phyloP scores from a whole-genome alignment of 92 coral and sea anemone species.

The Pocillopora meandrina region DNA sequence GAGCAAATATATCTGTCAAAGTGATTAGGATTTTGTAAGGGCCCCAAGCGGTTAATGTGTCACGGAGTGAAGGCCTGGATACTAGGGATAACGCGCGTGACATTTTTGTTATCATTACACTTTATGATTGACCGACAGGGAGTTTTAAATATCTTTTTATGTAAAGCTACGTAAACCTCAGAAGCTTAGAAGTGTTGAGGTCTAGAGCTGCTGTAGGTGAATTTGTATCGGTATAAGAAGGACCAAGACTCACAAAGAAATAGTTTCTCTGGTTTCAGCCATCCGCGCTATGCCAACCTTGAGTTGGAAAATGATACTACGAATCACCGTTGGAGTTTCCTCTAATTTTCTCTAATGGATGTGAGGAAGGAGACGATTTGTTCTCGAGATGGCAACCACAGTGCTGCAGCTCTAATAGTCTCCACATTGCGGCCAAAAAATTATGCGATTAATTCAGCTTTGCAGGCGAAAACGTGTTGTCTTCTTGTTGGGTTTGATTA shows the following conservation, averaged over 20 bases:
- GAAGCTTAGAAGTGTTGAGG: not conserved
- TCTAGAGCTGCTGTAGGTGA: not conserved
- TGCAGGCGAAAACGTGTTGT: slow-evolving; percentile 24
- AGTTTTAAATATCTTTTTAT: not conserved
- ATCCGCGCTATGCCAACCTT: not conserved
- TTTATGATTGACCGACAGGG: not conserved
- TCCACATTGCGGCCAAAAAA: not conserved
- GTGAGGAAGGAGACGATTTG: not conserved
- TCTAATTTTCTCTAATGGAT: slow-evolving; percentile 9
- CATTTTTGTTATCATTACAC: not conserved
- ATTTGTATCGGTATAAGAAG: not conserved
- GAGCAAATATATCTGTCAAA: too few species aligned
- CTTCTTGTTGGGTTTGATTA: slow-evolving; percentile 11
- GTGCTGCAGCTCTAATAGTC: not conserved
- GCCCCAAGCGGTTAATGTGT: too few species aligned
- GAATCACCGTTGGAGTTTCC: not conserved
- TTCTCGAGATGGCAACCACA: slow-evolving; percentile 21
- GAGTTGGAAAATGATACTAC: slow-evolving; percentile 7
- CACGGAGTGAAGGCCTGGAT: too few species aligned
- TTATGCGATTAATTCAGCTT: slow-evolving; percentile 28
- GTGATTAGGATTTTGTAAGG: too few species aligned
- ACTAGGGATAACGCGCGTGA: too few species aligned
- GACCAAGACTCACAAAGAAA: not conserved
- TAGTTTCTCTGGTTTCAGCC: not conserved
- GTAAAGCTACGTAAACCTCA: not conserved